Evolutionary conservation across 2,113 vertebrate genomes (phyloP).

Genomic region (Stictonetta naevosa): DNA sequence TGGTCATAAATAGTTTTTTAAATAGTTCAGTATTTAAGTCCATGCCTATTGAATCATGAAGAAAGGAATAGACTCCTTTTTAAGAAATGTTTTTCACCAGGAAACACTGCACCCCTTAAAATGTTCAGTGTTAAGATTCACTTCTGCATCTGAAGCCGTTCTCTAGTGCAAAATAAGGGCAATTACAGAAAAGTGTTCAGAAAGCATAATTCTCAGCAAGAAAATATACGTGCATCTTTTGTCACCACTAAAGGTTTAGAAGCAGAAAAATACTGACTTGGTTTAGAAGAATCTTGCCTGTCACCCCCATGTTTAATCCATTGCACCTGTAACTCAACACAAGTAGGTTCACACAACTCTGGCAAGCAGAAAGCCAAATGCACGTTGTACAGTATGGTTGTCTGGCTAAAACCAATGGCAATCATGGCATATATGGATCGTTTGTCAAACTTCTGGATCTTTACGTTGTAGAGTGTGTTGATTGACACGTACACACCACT

Average conservation of each 20-base stretch:
- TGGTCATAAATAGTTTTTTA: slow-evolving; percentile 34
- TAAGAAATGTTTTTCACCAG: not conserved
- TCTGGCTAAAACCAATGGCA: not conserved
- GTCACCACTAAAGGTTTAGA: not conserved
- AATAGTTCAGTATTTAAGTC: slow-evolving; percentile 36
- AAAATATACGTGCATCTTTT: not conserved
- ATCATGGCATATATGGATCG: not conserved
- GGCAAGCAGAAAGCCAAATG: not conserved
- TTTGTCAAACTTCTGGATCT: not conserved
- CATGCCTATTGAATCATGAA: not conserved
- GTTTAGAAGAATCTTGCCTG: not conserved
- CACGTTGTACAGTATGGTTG: not conserved
- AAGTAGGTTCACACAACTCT: too few species aligned
- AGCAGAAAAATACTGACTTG: not conserved
- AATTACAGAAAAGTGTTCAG: not conserved
- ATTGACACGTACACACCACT: not conserved
- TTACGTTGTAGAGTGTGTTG: not conserved
- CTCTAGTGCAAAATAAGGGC: fast-evolving
- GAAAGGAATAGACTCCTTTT: not conserved
- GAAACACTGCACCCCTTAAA: not conserved
- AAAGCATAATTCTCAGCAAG: not conserved
- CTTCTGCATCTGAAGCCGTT: not conserved
- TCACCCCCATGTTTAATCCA: not conserved
- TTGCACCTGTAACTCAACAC: not conserved
- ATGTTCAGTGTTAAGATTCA: not conserved